Evolutionary conservation across 2,888 invertebrate genomes (phyloP), one percentile per base, ranked within the genome.

Genomic region (Drosophila neoperkinsi): DNA sequence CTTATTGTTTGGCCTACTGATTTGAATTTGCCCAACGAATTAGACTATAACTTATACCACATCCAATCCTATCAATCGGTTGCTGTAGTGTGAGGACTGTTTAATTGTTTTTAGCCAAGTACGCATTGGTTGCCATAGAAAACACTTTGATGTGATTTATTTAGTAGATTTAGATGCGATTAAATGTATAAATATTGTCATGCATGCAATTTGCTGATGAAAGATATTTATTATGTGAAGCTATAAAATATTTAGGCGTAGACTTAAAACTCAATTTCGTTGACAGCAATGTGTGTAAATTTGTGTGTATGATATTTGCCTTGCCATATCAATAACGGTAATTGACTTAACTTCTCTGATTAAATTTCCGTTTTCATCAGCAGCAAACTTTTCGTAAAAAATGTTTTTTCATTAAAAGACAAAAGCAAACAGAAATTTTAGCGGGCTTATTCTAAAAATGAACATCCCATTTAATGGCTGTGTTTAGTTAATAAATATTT

Each of bases 1-100:
- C 63, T 72, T 78, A 90, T 90, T 85, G 85, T 38, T 85, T 85
- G 90, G 77, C 86, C 86, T 83, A 85, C 90, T 85, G 85, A 90
- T 85, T 90, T 80, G 90, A 73, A 80, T 85, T 77, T 82, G 72
- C 71, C 65, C 82, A 77, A 72, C 68, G 82, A 78, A 89, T 84
- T 84, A 84, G 64, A 82, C 79, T 21, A 53, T 28, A 84, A 84
- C 34, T 36, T 46, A 46, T 70, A 63, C 63, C 63, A 66, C 59
- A 67, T 63, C 46, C 50, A 61, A 56, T 52, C 34, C 34, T 13
- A 36, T 18, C 21, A 10, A 46, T 46, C 25, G 46, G 16, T 16
- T n/a, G n/a, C 41, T 34, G 25, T 2, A 21, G 43, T 18, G 25
- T 21, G 25, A 33, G 34, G 58, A 11, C 41, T 57, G 72, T 71